Conservation (phyloP, 2,888 invertebrate genomes). For the Calliphora vomitoria region DNA sequence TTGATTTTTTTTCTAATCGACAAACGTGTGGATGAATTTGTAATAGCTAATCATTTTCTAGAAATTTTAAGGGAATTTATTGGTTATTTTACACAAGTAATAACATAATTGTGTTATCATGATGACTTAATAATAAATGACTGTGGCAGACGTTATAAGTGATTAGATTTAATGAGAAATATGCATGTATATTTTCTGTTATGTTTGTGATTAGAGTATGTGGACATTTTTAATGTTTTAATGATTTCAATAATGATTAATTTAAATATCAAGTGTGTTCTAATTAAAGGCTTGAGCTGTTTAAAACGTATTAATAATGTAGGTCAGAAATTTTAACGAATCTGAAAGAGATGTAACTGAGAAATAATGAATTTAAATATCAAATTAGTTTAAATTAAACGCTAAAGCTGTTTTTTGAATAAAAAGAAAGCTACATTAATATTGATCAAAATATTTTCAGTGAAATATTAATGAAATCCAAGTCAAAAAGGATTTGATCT, state of each 20-base stretch:
- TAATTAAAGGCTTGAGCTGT: too few species aligned
- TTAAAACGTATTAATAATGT: too few species aligned
- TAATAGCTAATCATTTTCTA: not conserved
- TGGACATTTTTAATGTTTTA: not conserved
- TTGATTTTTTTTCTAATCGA: slow-evolving; percentile 17
- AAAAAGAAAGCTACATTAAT: too few species aligned
- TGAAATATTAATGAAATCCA: too few species aligned
- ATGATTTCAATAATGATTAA: not conserved
- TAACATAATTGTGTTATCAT: not conserved
- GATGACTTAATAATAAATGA: not conserved
- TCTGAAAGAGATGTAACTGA: too few species aligned
- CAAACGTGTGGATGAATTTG: slow-evolving; percentile 8
- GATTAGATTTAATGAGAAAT: not conserved
- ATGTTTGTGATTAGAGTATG: not conserved
- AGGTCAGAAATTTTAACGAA: too few species aligned
- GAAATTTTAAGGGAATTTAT: slow-evolving; percentile 12
- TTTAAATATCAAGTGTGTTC: not conserved
- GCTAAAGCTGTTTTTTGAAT: too few species aligned
- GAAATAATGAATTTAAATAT: too few species aligned
- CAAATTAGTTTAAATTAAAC: too few species aligned
- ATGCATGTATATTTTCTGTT: not conserved
- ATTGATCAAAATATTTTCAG: too few species aligned
- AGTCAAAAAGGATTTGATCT: too few species aligned
- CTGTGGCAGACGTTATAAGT: not conserved
- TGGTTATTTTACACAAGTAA: not conserved